Conservation (phyloP, 2,888 invertebrate species). For the Euclidia mi region DNA sequence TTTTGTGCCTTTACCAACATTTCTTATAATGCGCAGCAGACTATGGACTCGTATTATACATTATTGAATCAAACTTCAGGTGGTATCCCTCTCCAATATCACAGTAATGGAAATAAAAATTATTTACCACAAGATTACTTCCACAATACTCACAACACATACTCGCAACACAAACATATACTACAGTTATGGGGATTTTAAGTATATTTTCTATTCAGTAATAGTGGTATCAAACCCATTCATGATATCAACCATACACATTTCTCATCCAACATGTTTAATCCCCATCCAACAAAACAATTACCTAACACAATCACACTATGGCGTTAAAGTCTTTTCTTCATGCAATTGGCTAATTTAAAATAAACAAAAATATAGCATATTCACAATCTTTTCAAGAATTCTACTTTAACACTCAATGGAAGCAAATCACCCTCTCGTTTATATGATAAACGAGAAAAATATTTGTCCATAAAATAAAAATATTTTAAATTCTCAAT, state of each 20-base stretch:
- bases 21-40: slow-evolving; percentile 67
- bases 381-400: slow-evolving; percentile 27
- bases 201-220: slow-evolving; percentile 26
- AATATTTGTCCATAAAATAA: slow-evolving; percentile 34
- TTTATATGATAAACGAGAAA: slow-evolving; percentile 25
- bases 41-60: slow-evolving; percentile 62
- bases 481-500: slow-evolving; percentile 32
- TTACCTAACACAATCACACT: slow-evolving; percentile 43
- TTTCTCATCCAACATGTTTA: slow-evolving; percentile 31
- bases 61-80: slow-evolving; percentile 72
- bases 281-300: slow-evolving; percentile 33
- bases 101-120: slow-evolving; percentile 80
- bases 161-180: slow-evolving; percentile 64
- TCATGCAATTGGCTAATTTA: slow-evolving; percentile 32
- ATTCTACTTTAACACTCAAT: slow-evolving; percentile 34
- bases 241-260: slow-evolving; percentile 5
- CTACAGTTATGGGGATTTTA: slow-evolving; percentile 41
- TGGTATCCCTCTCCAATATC: slow-evolving; percentile 84
- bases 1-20: slow-evolving; percentile 82
- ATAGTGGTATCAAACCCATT: slow-evolving; percentile 24
- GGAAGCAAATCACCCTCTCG: slow-evolving; percentile 32
- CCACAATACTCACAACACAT: slow-evolving; percentile 68
- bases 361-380: slow-evolving; percentile 31
- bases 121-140: slow-evolving; percentile 69
- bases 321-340: slow-evolving; percentile 32